phyloP scores from a whole-genome alignment of 2,113 vertebrate species.

The Amphiprion ocellaris region DNA sequence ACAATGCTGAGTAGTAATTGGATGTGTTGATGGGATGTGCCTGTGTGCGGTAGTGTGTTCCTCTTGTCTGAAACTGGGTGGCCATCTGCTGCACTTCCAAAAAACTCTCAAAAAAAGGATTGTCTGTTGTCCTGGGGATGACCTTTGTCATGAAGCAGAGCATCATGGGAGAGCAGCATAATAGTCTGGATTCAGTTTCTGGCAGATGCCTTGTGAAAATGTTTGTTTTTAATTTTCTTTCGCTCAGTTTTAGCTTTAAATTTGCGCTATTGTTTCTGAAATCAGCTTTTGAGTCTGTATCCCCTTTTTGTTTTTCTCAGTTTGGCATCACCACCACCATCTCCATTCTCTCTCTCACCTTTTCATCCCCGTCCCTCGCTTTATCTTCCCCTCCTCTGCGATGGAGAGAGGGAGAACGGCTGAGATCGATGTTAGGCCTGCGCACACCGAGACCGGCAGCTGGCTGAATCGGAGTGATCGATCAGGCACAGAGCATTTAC shows the following conservation, averaged over 20 bases:
- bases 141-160: slow-evolving; percentile 16
- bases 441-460: slow-evolving; percentile 72
- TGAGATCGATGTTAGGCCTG: slow-evolving; percentile 76
- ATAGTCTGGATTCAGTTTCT: slow-evolving; percentile 9
- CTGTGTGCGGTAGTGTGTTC: slow-evolving; percentile 30
- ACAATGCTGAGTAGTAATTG: slow-evolving; percentile 75
- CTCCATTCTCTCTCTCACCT: slow-evolving; percentile 47
- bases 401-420: slow-evolving; percentile 27
- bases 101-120: slow-evolving; percentile 11
- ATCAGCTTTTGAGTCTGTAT: slow-evolving; percentile 19
- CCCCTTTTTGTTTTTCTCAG: slow-evolving; percentile 47
- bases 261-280: slow-evolving; percentile 18
- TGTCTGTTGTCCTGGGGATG: background rate
- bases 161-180: slow-evolving; percentile 9
- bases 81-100: slow-evolving; percentile 30
- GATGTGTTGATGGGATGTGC: slow-evolving; percentile 61
- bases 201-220: slow-evolving; percentile 5
- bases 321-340: slow-evolving; percentile 37
- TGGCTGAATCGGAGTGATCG: slow-evolving; percentile 79
- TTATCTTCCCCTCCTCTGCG: slow-evolving; percentile 22
- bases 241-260: background rate
- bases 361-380: slow-evolving; percentile 50
- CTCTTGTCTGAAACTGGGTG: slow-evolving; percentile 38
- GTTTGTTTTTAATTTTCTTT: slow-evolving; percentile 11
- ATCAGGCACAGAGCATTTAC: slow-evolving; percentile 80